Conservation (phyloP, 1,140 invertebrate genomes). For the Pseudomyrmex dendroicus region DNA sequence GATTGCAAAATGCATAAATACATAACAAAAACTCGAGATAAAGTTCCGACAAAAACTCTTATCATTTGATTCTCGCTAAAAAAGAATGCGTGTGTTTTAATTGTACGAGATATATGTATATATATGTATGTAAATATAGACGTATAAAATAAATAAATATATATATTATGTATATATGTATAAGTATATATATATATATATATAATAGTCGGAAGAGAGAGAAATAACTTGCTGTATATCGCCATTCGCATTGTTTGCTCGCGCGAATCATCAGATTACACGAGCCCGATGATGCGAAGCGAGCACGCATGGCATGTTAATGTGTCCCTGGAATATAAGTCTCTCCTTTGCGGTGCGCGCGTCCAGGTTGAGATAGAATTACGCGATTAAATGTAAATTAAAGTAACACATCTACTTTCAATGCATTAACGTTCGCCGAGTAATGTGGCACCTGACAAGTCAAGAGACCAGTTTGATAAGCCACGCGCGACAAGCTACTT, state of each 20-base stretch:
- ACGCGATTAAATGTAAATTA: slow-evolving; percentile 51
- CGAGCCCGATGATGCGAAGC: slow-evolving; percentile 13
- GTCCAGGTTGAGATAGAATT: slow-evolving; percentile 38
- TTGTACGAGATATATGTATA: slow-evolving; percentile 22
- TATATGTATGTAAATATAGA: neutral
- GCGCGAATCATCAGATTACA: slow-evolving; percentile 21
- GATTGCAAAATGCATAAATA: slow-evolving; percentile 32
- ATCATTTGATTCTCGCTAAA: slow-evolving; percentile 17
- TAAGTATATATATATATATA: slow-evolving; percentile 18
- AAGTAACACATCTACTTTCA: slow-evolving; percentile 48
- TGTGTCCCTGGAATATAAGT: slow-evolving; percentile 34
- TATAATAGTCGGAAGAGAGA: slow-evolving; percentile 29
- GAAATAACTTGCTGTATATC: slow-evolving; percentile 27
- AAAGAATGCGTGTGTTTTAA: slow-evolving; percentile 24
- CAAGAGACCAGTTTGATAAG: slow-evolving; percentile 64
- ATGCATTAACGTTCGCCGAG: slow-evolving; percentile 62
- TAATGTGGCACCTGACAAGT: slow-evolving; percentile 66
- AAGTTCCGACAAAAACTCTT: slow-evolving; percentile 12
- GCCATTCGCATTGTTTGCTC: slow-evolving; percentile 1
- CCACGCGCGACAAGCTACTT: slow-evolving; percentile 59
- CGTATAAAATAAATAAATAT: slow-evolving; percentile 49
- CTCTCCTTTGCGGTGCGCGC: slow-evolving; percentile 10
- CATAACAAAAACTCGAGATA: slow-evolving; percentile 27
- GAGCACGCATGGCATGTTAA: slow-evolving; percentile 16
- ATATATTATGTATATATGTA: neutral